Conservation (phyloP, 2,113 vertebrate genomes). For the Penelope pileata region DNA sequence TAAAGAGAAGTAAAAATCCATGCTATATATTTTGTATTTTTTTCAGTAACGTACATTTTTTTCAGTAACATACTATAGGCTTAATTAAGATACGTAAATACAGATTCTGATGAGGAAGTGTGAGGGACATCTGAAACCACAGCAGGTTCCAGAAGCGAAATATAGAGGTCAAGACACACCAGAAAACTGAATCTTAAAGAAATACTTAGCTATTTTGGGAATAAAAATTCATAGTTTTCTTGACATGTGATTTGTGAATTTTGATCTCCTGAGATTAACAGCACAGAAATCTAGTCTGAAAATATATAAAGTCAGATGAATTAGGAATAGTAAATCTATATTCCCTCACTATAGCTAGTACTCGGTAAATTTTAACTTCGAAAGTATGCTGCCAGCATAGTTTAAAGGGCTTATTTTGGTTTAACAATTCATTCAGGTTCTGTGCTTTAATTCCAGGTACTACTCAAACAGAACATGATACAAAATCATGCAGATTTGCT, state of each 20-base stretch:
- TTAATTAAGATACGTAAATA: not conserved
- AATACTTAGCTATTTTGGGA: not conserved
- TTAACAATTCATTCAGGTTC: accelerated
- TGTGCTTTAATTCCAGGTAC: not conserved
- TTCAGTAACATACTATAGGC: not conserved
- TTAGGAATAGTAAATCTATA: not conserved
- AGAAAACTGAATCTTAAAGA: not conserved
- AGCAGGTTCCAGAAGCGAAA: not conserved
- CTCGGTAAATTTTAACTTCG: not conserved
- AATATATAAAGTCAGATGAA: not conserved
- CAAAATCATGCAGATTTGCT: not conserved
- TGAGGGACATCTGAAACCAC: not conserved
- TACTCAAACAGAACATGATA: not conserved
- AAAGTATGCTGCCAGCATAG: not conserved
- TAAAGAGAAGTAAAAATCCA: not conserved
- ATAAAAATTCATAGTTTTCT: not conserved
- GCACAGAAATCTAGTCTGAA: not conserved
- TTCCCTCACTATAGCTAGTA: not conserved
- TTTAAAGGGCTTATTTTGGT: not conserved
- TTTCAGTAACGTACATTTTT: not conserved
- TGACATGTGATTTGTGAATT: not conserved
- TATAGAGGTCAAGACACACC: not conserved
- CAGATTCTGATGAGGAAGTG: not conserved
- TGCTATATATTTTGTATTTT: not conserved
- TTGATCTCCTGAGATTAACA: not conserved